Base-by-base conservation (phyloP, 2,888 invertebrate genomes). In the Pristionchus arcanus region DNA sequence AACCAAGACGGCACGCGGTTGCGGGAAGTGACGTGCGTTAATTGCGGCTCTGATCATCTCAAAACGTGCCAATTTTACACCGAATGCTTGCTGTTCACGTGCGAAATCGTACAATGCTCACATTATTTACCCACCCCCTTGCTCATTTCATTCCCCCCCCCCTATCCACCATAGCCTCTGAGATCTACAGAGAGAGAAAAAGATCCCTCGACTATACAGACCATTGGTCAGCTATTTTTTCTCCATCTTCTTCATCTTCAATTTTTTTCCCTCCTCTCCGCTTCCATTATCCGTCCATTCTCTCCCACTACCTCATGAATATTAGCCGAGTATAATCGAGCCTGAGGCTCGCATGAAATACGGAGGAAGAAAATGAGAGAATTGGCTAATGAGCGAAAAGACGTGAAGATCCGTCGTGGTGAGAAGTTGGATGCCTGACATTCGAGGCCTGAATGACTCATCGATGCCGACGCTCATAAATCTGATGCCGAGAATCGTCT, bases 241-340 rank as follows among this genome's bases (percentile, higher is more conserved):
- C 25, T 21, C 21, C 25, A n/a, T 15, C 63, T 63, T n/a, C 63
- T 19, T n/a, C 63, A 34, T 31, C 31, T 15, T 28, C 68, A 31
- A 31, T 31, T 19, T 71, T n/a, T 31, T 34, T 21, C 31, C 31
- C 68, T 49, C 42, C 42, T 49, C 42, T 13, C 42, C 42, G 42
- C 42, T 49, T 49, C 68, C 19, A 71, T 71, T 71, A 13, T 71
- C 68, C 68, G 42, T 31, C 34, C 68, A 34, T 71, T 71, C 63
- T 63, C 63, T 31, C 28, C 66, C 66, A 63, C 25, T 21, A 28
- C 28, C 68, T 71, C 68, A 71, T 71, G 68, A 71, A 71, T 71
- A 71, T 71, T 31, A 71, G 68, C 16, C 68, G 68, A 31, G 68
- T 34, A 71, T 71, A 71, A 71, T 71, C 68, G 68, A 71, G 68